Conservation (phyloP, 2,113 vertebrate genomes). For the Megaptera novaeangliae region DNA sequence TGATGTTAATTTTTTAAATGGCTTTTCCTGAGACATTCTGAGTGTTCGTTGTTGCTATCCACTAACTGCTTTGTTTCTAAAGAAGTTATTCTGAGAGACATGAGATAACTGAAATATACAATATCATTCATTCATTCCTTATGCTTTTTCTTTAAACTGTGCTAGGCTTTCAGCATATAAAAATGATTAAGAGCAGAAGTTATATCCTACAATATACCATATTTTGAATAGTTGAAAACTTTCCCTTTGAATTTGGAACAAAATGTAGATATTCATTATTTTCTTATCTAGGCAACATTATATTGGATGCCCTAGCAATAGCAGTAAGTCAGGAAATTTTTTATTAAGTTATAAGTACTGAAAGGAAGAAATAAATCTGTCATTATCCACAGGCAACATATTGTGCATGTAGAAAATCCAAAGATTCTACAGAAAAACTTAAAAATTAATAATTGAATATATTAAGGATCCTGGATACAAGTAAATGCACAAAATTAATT, state of each 20-base stretch:
- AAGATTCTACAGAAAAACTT: background rate
- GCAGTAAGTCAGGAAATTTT: background rate
- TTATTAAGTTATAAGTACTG: background rate
- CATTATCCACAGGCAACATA: background rate
- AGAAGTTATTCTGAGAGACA: background rate
- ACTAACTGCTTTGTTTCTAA: background rate
- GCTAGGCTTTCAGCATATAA: background rate
- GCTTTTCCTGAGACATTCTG: background rate
- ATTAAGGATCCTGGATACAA: background rate
- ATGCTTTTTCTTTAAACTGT: background rate
- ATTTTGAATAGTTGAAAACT: background rate
- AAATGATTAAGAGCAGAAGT: background rate
- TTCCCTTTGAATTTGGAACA: background rate
- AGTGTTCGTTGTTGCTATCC: background rate
- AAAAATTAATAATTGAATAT: background rate
- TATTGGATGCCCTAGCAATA: background rate
- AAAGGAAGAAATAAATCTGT: background rate
- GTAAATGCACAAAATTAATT: background rate
- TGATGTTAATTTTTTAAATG: background rate
- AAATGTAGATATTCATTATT: background rate
- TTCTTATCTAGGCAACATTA: background rate
- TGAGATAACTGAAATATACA: background rate
- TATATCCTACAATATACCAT: background rate
- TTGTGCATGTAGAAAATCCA: background rate
- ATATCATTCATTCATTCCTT: background rate